Percentiles rank a stretch among this genome's conserved stretches.
Evolutionary conservation across 2,113 vertebrate genomes (phyloP).

Genomic region (Chaetodon trifascialis): DNA sequence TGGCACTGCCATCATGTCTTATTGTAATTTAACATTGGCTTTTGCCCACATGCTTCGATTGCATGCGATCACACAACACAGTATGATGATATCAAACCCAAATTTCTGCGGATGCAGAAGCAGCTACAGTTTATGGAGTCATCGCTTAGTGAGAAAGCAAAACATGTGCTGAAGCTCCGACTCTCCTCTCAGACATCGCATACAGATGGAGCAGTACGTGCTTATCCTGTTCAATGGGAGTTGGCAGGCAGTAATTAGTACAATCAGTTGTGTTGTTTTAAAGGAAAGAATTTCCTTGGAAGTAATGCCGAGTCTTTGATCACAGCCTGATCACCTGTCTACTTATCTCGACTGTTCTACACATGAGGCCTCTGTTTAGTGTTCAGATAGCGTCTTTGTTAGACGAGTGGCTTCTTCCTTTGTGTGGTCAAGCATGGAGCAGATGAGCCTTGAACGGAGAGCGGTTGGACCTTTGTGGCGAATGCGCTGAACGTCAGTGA

Average conservation of each 20-base stretch:
- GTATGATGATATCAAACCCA: neutral
- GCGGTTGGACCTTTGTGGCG: constrained; percentile 26
- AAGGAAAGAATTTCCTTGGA: constrained; percentile 59
- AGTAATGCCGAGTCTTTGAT: constrained; percentile 66
- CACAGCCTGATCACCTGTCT: constrained; percentile 67
- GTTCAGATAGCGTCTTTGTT: constrained; percentile 63
- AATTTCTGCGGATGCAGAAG: neutral
- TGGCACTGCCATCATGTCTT: neutral
- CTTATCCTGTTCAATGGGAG: constrained; percentile 52
- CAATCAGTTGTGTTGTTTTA: constrained; percentile 66
- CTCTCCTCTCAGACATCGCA: constrained; percentile 11
- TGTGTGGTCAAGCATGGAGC: constrained; percentile 64
- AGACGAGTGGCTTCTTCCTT: constrained; percentile 54
- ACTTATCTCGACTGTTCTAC: constrained; percentile 66
- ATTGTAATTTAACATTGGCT: neutral
- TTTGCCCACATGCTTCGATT: neutral
- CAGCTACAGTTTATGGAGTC: neutral
- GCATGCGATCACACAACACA: neutral
- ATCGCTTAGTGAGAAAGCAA: neutral
- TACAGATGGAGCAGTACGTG: constrained; percentile 2
- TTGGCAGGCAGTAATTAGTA: constrained; percentile 60
- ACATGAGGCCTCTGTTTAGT: constrained; percentile 64
- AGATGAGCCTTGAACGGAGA: constrained; percentile 59
- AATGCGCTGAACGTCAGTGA: constrained; percentile 46
- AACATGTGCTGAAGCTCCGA: neutral